Conservation (phyloP, 2,797 vertebrate species). For the Poecilia picta region DNA sequence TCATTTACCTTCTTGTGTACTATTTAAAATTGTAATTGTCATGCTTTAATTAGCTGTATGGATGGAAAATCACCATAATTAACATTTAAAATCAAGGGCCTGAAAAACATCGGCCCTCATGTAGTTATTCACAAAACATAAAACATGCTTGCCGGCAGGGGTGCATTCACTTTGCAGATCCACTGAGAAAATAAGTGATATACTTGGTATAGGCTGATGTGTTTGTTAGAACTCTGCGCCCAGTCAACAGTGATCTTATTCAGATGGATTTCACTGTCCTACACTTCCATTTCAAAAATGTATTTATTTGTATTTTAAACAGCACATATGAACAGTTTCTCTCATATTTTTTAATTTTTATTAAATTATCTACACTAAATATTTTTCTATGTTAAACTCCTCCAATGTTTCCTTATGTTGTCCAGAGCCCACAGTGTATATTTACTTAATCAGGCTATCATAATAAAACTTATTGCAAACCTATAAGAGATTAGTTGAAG, state of each 20-base stretch:
- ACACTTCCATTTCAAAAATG: not conserved
- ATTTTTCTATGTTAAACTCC: not conserved
- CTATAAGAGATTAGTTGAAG: constrained; percentile 73
- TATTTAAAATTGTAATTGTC: not conserved
- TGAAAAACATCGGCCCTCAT: too few relatives aligned
- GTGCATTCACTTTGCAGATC: too few relatives aligned
- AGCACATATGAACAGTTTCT: not conserved
- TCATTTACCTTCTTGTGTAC: not conserved
- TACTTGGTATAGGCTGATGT: not conserved
- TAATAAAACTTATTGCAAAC: constrained; percentile 76
- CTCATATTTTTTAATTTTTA: not conserved
- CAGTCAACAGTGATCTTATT: not conserved
- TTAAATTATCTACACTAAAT: not conserved
- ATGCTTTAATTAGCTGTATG: not conserved
- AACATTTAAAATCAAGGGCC: not conserved
- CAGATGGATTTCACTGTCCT: not conserved
- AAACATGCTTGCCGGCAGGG: not conserved
- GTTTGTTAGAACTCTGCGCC: not conserved
- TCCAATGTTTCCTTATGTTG: not conserved
- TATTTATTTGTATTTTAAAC: not conserved
- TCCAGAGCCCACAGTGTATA: not conserved
- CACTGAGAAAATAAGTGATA: too few relatives aligned
- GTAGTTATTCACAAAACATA: not conserved
- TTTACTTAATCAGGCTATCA: constrained; percentile 68
- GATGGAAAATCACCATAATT: not conserved